Base-by-base conservation (phyloP, 1,140 invertebrate species). In the Drosophila gunungcola region DNA sequence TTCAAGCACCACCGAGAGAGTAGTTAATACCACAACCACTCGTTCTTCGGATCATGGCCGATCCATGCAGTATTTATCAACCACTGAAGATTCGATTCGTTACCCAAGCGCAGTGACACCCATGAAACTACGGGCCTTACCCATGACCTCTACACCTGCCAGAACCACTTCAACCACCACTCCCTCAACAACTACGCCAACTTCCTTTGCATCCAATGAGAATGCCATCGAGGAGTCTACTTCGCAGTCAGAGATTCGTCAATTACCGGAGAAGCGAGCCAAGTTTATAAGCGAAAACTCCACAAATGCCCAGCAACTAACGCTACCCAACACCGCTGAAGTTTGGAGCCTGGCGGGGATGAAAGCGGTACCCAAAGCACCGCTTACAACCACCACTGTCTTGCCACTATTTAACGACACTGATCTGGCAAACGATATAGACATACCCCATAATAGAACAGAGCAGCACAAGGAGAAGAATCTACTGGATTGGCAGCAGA, bases 271-370 rank as follows among this genome's bases (percentile, higher is more conserved):
- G 6, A 92, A 92, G 58, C 75, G 90, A 3, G 74, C 67, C 1
- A 92, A 92, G 61, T 92, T 81, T 42, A 90, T 92, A 5, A 84
- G 69, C 41, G 89, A 91, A 10, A 92, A 92, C 52, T 81, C 91
- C n/a, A 91, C 91, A 6, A 92, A 88, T 75, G 75, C 79, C 7
- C 81, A 90, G 42, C 88, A 91, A 57, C 42, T 92, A 41, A 72
- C 72, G 25, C 34, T 91, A 29, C 91, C 91, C 4, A 86, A 92
- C 43, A 70, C 49, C 4, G 76, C 84, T 0, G 91, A 91, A 29
- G 88, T 80, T 1, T 92, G 91, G 91, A 84, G 84, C 39, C 46
- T 92, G 12, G 91, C 90, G 5, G 81, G 75, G 3, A 84, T 92
- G 90, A 91, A 90, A 75, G 57, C 67, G 21, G 61, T 90, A 46